Evolutionary conservation across 2,888 invertebrate genomes (phyloP).

Genomic region (Callyntrura sp.): DNA sequence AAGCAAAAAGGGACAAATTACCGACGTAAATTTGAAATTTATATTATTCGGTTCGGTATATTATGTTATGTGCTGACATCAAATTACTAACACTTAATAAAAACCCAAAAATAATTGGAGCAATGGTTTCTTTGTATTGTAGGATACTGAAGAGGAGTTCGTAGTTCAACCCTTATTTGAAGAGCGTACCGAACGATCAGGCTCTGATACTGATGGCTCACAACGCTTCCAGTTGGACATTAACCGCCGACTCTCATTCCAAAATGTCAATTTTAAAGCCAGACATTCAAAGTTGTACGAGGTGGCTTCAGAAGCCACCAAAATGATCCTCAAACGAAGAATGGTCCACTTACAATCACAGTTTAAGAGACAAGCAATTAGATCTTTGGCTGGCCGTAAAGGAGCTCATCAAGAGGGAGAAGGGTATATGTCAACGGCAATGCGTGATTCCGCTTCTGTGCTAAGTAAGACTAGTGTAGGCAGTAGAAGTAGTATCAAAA

Average conservation of each 20-base stretch:
- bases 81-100: too few species aligned
- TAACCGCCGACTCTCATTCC: neutral
- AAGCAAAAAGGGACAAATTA: neutral
- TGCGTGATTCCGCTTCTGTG: neutral
- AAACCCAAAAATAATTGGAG: too few species aligned
- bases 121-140: neutral
- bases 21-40: too few species aligned
- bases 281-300: neutral
- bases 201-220: neutral
- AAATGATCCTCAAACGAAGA: slow-evolving; percentile 25
- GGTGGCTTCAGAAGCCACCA: slow-evolving; percentile 12
- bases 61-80: too few species aligned
- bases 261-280: neutral
- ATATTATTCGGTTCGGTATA: too few species aligned
- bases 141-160: slow-evolving; percentile 27
- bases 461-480: neutral
- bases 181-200: slow-evolving; percentile 24
- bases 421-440: neutral
- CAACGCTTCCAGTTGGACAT: neutral
- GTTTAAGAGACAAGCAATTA: slow-evolving; percentile 39
- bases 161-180: slow-evolving; percentile 55
- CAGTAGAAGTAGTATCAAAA: neutral
- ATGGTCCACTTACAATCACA: slow-evolving; percentile 37
- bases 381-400: slow-evolving; percentile 14
- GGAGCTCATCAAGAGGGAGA: slow-evolving; percentile 8